Base-by-base conservation (phyloP, 1,140 invertebrate species). In the Hylaeus volcanicus region DNA sequence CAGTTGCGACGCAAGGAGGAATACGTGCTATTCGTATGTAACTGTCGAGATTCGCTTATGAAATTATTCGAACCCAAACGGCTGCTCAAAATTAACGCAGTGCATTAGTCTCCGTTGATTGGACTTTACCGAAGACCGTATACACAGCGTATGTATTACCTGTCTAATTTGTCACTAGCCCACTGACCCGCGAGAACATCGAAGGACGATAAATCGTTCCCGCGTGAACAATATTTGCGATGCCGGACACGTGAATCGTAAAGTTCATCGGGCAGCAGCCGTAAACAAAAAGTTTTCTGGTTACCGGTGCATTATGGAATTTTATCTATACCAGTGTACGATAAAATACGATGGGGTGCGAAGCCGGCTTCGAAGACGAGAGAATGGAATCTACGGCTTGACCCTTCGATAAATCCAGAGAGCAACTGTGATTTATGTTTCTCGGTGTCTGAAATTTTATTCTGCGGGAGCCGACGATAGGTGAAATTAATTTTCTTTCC, bases 241-340 rank as follows among this genome's bases (percentile, higher is more conserved):
- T 45, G 39, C n/a, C 26, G 15, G 51, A 2, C 26, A 5, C 37
- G 15, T 37, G 12, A 9, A 9, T 3, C 48, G 60, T 64, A 73
- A 55, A 64, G 48, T 63, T 5, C 8, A 65, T 65, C 41, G 51
- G 3, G 61, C 51, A 9, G 37, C n/a, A 55, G 65, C 48, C 60
- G 41, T 48, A 80, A 80, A 75, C 45, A 73, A 72, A 72, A 72
- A 72, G 43, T 78, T 72, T 51, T 37, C 37, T 60, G 39, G 53
- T 68, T 68, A 61, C 37, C 55, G 39, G 14, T 80, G 48, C 68
- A 80, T 75, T 69, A 75, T 61, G 53, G 45, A 53, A n/a, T 15
- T 68, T 74, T 80, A 79, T 74, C 37, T n/a, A 39, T 48, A 9
- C 8, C n/a, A 75, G 74, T 53, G 26, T 5, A 5, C 8, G 45